A percentile compares a stretch with the other conserved stretches of the same genome.
These are phyloP conservation scores for Menura novaehollandiae DNA, from an alignment of 2,113 vertebrate species.

Conservation along the genomic window DNA sequence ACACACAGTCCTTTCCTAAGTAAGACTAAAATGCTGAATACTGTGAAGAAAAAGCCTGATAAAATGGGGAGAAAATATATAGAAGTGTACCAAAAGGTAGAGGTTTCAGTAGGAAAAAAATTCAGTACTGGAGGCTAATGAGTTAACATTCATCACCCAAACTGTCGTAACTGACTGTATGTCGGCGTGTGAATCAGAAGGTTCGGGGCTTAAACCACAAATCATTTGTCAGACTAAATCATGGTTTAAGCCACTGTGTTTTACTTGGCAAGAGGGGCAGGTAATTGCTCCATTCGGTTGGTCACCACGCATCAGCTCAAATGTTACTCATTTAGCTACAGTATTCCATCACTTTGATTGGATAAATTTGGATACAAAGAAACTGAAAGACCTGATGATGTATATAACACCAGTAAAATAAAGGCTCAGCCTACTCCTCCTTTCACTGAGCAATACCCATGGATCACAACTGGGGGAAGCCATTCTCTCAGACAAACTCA, in stretches of 20 bases:
- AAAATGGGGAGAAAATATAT: background rate
- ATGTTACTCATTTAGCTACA: background rate
- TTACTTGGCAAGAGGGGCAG: background rate
- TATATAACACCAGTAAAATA: background rate
- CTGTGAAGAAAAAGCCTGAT: background rate
- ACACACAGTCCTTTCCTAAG: background rate
- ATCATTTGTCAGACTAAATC: constrained; percentile 30
- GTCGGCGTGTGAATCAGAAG: background rate
- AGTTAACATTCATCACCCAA: constrained; percentile 1
- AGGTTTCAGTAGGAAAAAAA: background rate
- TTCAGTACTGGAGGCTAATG: background rate
- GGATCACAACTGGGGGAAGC: constrained; percentile 44
- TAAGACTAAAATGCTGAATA: background rate
- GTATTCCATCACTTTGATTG: background rate
- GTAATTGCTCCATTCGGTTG: background rate
- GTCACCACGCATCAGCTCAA: background rate
- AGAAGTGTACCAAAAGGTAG: background rate
- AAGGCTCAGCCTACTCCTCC: background rate
- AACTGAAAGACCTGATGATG: background rate
- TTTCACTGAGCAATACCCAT: background rate
- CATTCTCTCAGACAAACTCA: constrained; percentile 71
- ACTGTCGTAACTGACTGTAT: background rate
- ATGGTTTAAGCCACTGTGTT: background rate
- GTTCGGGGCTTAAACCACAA: background rate
- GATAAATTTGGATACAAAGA: background rate